Percentiles rank a stretch among this genome's conserved stretches.
Evolutionary conservation across 2,797 vertebrate species (phyloP).

Genomic region (Lophius americanus): DNA sequence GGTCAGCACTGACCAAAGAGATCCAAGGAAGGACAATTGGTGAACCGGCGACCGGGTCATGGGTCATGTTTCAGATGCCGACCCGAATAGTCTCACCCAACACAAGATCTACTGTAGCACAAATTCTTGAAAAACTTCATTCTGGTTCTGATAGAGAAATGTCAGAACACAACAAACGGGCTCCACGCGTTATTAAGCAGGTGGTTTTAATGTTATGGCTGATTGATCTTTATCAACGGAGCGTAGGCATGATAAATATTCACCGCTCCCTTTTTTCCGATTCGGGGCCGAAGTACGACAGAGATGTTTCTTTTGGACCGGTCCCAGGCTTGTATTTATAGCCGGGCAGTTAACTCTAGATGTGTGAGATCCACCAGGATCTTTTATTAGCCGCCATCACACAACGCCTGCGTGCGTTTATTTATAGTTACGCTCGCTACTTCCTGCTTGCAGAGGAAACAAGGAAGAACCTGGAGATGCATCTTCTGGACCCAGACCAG

Average conservation of each 20-base stretch:
- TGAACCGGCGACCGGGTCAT: too few species aligned
- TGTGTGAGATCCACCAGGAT: slow-evolving; percentile 12
- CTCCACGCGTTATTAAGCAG: too few species aligned
- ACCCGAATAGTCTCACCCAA: too few species aligned
- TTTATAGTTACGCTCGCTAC: slow-evolving; percentile 2
- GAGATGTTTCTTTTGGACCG: slow-evolving; percentile 23
- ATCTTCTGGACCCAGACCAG: slow-evolving; percentile 20
- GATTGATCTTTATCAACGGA: slow-evolving; percentile 13
- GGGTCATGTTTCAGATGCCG: too few species aligned
- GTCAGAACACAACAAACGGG: too few species aligned
- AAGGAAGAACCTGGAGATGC: background rate
- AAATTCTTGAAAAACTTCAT: too few species aligned
- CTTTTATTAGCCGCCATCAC: slow-evolving; percentile 41
- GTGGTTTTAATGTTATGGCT: too few species aligned
- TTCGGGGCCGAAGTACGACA: background rate
- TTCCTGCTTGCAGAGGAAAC: slow-evolving; percentile 33
- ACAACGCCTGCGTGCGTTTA: slow-evolving; percentile 27
- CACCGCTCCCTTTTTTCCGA: background rate
- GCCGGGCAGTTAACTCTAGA: slow-evolving; percentile 33
- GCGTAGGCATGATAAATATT: slow-evolving; percentile 42
- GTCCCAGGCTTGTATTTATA: slow-evolving; percentile 49
- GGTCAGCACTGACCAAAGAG: too few species aligned
- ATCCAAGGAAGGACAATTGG: too few species aligned
- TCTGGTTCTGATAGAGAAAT: too few species aligned
- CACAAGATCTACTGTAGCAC: too few species aligned